These are phyloP conservation scores for Drosophila asahinai DNA, from an alignment of 1,140 invertebrate genomes.

Conservation along the genomic window DNA sequence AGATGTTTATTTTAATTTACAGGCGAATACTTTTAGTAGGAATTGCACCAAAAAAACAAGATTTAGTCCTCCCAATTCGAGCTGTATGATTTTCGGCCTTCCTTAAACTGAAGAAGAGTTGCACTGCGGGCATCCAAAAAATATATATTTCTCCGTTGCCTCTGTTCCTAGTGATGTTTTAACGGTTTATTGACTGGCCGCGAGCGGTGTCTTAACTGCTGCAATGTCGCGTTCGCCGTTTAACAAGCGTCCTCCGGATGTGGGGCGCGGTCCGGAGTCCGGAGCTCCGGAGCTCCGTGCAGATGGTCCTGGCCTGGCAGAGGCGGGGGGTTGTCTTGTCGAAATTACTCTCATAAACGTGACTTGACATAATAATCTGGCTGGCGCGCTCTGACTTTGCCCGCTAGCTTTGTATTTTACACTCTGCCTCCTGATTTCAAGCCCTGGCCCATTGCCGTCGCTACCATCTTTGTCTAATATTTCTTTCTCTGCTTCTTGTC, in stretches of 20 bases:
- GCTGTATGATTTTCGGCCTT: constrained; percentile 5
- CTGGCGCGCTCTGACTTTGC: constrained; percentile 61
- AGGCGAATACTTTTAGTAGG: neutral
- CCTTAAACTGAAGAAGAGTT: constrained; percentile 2
- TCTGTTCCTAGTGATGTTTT: constrained; percentile 62
- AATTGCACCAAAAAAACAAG: neutral
- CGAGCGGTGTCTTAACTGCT: constrained; percentile 77
- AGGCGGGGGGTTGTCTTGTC: constrained; percentile 61
- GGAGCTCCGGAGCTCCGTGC: constrained; percentile 12
- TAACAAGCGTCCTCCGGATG: constrained; percentile 67
- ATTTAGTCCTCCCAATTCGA: neutral
- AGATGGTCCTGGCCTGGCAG: constrained; percentile 13
- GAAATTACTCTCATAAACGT: constrained; percentile 84
- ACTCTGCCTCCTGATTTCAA: constrained; percentile 42
- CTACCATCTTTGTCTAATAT: constrained; percentile 19
- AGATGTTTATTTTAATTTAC: neutral
- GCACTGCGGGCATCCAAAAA: constrained; percentile 20
- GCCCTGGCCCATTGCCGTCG: constrained; percentile 25
- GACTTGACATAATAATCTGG: constrained; percentile 84
- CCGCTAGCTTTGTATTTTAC: constrained; percentile 71
- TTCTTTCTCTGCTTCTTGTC: constrained; percentile 13
- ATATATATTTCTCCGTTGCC: constrained; percentile 25
- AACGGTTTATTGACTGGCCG: constrained; percentile 81
- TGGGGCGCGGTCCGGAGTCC: constrained; percentile 6
- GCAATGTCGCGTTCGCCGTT: constrained; percentile 61